phyloP scores from a whole-genome alignment of 2,888 invertebrate species.

The Sarcophaga subvicina region DNA sequence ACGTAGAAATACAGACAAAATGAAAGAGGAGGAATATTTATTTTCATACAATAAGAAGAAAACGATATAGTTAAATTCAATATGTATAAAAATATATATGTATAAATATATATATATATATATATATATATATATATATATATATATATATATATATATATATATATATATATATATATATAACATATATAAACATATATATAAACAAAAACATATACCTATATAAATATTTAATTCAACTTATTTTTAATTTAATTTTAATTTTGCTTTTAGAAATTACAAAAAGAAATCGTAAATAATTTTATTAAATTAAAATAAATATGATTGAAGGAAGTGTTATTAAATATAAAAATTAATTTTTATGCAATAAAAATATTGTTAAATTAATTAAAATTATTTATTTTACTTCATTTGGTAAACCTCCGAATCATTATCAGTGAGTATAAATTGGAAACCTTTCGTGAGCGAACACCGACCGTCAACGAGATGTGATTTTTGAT shows the following conservation, averaged over 20 bases:
- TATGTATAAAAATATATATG: background rate
- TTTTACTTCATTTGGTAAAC: no score
- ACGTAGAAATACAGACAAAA: conserved; percentile 16
- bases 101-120: no score
- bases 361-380: conserved; percentile 66
- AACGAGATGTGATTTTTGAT: no score
- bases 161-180: no score
- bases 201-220: background rate
- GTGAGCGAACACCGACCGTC: no score
- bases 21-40: conserved; percentile 20
- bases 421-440: no score
- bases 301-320: conserved; percentile 22
- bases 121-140: no score
- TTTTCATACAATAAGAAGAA: conserved; percentile 43
- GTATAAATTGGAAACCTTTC: no score
- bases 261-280: conserved; percentile 46
- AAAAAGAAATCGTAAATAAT: conserved; percentile 44
- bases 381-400: conserved; percentile 7
- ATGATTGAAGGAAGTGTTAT: conserved; percentile 39
- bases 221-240: conserved; percentile 32
- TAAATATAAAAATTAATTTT: conserved; percentile 60
- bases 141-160: no score
- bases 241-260: conserved; percentile 17
- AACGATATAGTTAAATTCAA: conserved; percentile 47
- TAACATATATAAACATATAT: no score